Evolutionary conservation across 2,888 invertebrate species (phyloP), one percentile per base, ranked within the genome.

Genomic region (Mythimna impura): DNA sequence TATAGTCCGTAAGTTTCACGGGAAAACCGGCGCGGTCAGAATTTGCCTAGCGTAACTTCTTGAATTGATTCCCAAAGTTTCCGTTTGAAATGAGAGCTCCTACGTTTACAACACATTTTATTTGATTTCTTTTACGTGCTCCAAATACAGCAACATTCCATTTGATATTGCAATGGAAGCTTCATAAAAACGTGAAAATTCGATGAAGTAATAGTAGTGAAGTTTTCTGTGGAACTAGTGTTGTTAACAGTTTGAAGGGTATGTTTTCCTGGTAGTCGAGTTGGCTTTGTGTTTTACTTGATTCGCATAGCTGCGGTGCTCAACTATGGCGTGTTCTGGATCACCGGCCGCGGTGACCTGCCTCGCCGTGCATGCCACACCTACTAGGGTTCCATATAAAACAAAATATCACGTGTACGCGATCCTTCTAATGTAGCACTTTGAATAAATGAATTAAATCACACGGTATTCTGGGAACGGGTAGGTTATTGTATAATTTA

Each of bases 261-360:
- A 67, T 73, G 73, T 78, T 75, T 85, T 78, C 75, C 75, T 72
- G 66, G 83, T 78, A 86, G 61, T 54, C 8, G 60, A 67, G 66
- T 69, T 55, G 55, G 66, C 65, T 76, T 63, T 71, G 73, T 73
- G 64, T 74, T 68, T 66, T 55, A 71, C 71, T 76, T 30, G 66
- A 66, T 63, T 82, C 55, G 55, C 47, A 58, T 67, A 73, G 47
- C 43, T 72, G 73, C 52, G 64, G 68, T 86, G 86, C 81, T 86
- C 85, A 86, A 86, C 87, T 89, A 89, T 91, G 83, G 89, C 91
- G 89, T 91, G 92, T 91, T 92, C 85, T 90, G 91, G 91, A 91
- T 92, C 92, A 90, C 76, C 81, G 89, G 78, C 73, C 85, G 73
- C 84, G 67, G 83, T 85, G 88, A 86, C 87, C 88, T 88, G 83